Conservation (phyloP, 2,888 invertebrate genomes). For the Spisula subtruncata region DNA sequence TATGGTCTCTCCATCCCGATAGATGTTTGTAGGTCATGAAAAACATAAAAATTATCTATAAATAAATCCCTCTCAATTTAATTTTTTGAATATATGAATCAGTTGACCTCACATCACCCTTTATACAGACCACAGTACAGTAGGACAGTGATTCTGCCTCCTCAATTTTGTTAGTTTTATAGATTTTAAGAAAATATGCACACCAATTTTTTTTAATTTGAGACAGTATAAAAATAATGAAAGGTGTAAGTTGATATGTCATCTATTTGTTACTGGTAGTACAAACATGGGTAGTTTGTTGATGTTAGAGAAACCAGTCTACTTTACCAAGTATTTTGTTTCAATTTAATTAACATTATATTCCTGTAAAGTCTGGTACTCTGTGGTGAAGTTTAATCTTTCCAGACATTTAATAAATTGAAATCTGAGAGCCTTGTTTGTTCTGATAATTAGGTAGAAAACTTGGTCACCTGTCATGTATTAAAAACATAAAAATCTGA, state of each 20-base stretch:
- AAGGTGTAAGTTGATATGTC: background rate
- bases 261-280: background rate
- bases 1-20: too few species aligned
- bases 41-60: too few species aligned
- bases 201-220: background rate
- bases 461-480: background rate
- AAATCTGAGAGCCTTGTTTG: background rate
- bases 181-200: conserved; percentile 16
- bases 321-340: background rate
- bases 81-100: background rate
- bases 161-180: background rate
- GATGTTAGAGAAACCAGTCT: background rate
- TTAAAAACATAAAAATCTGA: background rate
- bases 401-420: background rate
- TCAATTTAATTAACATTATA: background rate
- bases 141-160: background rate
- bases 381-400: background rate
- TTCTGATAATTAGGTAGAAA: background rate
- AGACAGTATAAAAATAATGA: conserved; percentile 7
- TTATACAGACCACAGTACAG: background rate
- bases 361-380: background rate
- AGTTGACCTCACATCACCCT: background rate
- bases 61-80: too few species aligned
- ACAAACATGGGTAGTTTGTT: background rate
- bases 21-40: too few species aligned